Evolutionary conservation across 2,113 vertebrate genomes (phyloP).

Genomic region (Addax nasomaculatus): DNA sequence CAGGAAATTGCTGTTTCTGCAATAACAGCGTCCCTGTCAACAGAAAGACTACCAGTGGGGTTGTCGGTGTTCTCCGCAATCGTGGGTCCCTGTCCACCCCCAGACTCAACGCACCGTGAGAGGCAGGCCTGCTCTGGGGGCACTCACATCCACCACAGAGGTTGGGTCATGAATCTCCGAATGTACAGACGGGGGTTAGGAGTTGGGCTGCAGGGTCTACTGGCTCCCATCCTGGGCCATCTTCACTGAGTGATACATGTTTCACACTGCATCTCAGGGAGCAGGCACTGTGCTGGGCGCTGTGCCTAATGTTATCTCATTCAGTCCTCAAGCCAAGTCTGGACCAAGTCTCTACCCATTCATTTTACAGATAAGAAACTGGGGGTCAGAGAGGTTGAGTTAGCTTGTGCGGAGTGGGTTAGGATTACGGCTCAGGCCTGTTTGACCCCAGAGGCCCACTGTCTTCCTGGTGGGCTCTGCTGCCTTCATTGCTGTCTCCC

Average conservation of each 20-base stretch:
- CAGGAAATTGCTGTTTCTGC: background rate
- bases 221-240: background rate
- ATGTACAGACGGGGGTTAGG: background rate
- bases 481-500: background rate
- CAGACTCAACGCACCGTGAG: accelerated
- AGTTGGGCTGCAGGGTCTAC: background rate
- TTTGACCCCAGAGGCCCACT: background rate
- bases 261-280: accelerated
- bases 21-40: background rate
- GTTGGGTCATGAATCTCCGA: too few species aligned
- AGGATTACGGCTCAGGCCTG: background rate
- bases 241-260: accelerated
- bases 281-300: accelerated
- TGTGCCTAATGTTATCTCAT: accelerated
- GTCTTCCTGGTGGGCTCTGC: accelerated
- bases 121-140: background rate
- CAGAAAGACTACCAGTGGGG: accelerated
- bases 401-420: background rate
- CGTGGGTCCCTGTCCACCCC: background rate
- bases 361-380: background rate
- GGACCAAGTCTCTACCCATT: background rate
- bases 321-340: background rate
- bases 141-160: background rate
- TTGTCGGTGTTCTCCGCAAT: background rate
- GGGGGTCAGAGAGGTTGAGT: background rate